Base-by-base conservation (phyloP, 2,797 vertebrate genomes). In the Avahi laniger region DNA sequence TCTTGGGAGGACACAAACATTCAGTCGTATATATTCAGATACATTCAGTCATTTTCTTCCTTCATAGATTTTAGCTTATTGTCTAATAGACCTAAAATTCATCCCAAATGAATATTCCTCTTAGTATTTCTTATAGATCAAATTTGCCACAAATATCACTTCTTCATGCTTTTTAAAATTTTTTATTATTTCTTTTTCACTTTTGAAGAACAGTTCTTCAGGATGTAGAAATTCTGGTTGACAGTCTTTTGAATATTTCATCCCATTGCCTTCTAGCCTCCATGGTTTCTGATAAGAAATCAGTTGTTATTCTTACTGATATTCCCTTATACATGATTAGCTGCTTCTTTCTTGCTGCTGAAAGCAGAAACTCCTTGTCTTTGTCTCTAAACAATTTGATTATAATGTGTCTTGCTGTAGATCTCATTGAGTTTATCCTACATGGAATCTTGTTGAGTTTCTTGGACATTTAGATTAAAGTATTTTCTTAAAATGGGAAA, bases 261-360 rank as follows among this genome's bases (percentile, higher is more conserved):
- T 28, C n/a, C 18, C 18, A 28, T 33, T 61, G 61, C 24, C 50
- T 18, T 78, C 61, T 6, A 12, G n/a, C 22, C 15, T 30, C 61
- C n/a, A 2, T 24, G 43, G 41, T 28, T 38, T 52, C n/a, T 22
- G 7, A 18, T 30, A 63, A 24, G 76, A 73, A 61, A 82, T 1
- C 2, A 54, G 14, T n/a, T n/a, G 4, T 12, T 18, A 0, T 2
- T 7, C 46, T 67, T 18, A n/a, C 13, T 5, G 33, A 33, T 4
- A 17, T 17, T 22, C 6, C 7, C 33, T 0, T 9, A 4, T 7
- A 10, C 12, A 2, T 0, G 50, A 35, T 11, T 0, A 22, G 1
- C n/a, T 73, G 7, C 73, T 33, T 78, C 72, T 50, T 14, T 4
- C 11, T 17, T 18, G 17, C 24, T 22, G 0, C 57, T 38, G 26